Base-by-base conservation (phyloP, 2,797 vertebrate species). In the Pterois miles region DNA sequence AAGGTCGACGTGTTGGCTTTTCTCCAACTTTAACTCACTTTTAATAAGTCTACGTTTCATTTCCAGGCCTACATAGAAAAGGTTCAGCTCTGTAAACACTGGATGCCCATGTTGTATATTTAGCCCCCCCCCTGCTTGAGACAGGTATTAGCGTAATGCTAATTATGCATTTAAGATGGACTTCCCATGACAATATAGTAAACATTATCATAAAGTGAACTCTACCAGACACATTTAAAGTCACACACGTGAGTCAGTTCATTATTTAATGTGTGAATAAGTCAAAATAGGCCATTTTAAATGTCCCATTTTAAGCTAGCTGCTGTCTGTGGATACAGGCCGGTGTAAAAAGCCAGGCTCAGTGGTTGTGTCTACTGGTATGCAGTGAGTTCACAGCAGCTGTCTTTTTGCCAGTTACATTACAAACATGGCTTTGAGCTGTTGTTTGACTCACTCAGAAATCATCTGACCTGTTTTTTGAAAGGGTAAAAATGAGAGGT, bases 401-500 rank as follows among this genome's bases (percentile, higher is more conserved):
- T 40, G 46, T 60, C 14, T 3, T 14, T 74, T 2, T 73, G 59
- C 69, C 76, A 72, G 65, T 46, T 65, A 18, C 31, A 18, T 36
- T 43, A 52, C 71, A 80, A 82, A 86, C 22, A 78, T 69, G 23
- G 57, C 53, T 71, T 14, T 74, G 62, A 46, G 6, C 31, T 64
- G 52, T 58, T 70, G 29, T 73, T 63, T 59, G 56, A 6, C 46
- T 74, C 18, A 25, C 14, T 38, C 18, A 65, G 18, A 25, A 59
- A 67, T 22, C 33, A 18, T 31, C 52, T 48, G 20, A 36, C 52
- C n/a, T 82, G 57, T 52, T 73, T 43, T 43, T 31, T 59, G 18
- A 62, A 18, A 25, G 5, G 33, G 33, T n/a, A 40, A 12, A 31
- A 34, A 31, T 25, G 22, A 57, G 22, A 65, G 38, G 12, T n/a